phyloP scores from a whole-genome alignment of 2,113 vertebrate species.

The Ceyx margarethae region DNA sequence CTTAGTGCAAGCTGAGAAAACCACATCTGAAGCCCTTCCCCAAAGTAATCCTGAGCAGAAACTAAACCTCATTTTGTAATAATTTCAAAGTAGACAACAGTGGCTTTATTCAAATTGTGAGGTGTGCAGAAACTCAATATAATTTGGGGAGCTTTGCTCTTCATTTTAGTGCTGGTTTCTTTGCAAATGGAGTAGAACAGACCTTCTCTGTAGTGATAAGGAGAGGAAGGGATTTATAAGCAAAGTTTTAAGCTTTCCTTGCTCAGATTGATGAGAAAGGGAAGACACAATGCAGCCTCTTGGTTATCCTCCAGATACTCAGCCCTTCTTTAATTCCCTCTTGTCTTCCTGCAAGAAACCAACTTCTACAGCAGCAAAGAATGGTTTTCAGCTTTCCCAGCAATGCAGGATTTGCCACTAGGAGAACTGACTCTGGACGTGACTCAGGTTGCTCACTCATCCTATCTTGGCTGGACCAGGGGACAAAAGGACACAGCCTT shows the following conservation, averaged over 20 bases:
- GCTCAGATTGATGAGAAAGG: background rate
- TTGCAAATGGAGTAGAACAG: background rate
- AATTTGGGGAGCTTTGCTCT: background rate
- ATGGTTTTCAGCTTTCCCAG: background rate
- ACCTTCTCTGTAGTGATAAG: background rate
- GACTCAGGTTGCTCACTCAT: background rate
- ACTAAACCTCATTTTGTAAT: background rate
- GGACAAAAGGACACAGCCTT: rapidly evolving
- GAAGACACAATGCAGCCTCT: background rate
- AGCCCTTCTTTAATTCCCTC: background rate
- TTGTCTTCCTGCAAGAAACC: background rate
- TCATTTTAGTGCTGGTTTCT: background rate
- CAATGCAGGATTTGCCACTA: background rate
- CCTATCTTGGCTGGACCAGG: background rate
- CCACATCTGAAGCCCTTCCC: background rate
- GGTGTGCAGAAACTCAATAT: background rate
- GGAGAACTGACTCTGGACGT: background rate
- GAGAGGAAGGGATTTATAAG: background rate
- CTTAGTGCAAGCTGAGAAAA: background rate
- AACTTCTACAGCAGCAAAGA: background rate
- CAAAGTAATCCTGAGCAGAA: background rate
- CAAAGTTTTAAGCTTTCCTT: background rate
- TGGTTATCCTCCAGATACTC: rapidly evolving
- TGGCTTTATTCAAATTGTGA: background rate
- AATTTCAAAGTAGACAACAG: background rate